These are phyloP conservation scores for Ascaphus truei DNA, from an alignment of 2,113 vertebrate genomes.

Conservation along the genomic window DNA sequence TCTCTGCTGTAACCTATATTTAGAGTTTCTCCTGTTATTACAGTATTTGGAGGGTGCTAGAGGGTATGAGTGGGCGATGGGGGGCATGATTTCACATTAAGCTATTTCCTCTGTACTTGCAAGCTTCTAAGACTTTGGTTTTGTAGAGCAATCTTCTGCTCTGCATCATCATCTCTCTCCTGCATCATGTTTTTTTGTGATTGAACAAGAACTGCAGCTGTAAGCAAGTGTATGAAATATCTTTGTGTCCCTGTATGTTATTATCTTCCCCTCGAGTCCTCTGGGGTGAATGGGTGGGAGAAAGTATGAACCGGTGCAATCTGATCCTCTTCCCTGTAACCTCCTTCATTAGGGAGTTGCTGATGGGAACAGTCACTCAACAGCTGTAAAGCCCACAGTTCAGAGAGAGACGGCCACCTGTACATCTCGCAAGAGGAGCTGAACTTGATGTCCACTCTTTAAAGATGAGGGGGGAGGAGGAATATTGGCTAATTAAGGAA, in stretches of 20 bases:
- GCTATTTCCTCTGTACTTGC: too few species aligned
- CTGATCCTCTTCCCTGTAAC: slow-evolving; percentile 41
- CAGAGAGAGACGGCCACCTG: slow-evolving; percentile 49
- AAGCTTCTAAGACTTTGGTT: too few species aligned
- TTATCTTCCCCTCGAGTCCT: neutral
- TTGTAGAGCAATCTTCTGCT: too few species aligned
- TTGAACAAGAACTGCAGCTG: too few species aligned
- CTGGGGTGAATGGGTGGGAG: slow-evolving; percentile 2
- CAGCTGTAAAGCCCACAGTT: slow-evolving; percentile 39
- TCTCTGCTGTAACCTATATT: too few species aligned
- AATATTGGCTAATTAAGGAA: slow-evolving; percentile 2
- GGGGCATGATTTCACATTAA: too few species aligned
- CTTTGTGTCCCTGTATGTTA: neutral
- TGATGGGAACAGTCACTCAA: slow-evolving; percentile 57
- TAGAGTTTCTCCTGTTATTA: too few species aligned
- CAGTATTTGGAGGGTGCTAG: too few species aligned
- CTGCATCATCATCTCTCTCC: too few species aligned
- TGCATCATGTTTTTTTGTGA: too few species aligned
- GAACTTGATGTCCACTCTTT: slow-evolving; percentile 27
- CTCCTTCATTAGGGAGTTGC: slow-evolving; percentile 55
- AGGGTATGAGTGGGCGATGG: too few species aligned
- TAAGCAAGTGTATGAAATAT: neutral
- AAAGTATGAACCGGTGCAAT: slow-evolving; percentile 37
- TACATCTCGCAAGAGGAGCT: slow-evolving; percentile 39
- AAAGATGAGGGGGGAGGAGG: neutral